A percentile compares a stretch with the other conserved stretches of the same genome.
Evolutionary conservation across 2,797 vertebrate species (phyloP).

Genomic region (Caiman crocodilus): DNA sequence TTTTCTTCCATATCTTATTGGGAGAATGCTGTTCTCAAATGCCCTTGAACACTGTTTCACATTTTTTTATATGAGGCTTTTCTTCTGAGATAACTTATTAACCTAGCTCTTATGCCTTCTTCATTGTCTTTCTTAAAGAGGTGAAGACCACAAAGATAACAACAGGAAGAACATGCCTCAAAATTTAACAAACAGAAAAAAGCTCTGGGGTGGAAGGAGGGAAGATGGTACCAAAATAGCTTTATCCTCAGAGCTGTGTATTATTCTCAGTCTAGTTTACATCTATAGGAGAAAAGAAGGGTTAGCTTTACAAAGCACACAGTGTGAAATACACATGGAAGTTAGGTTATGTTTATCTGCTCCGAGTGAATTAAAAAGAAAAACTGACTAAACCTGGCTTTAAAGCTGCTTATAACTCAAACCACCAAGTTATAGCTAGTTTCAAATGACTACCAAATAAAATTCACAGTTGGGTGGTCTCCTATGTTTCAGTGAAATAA

Average conservation of each 20-base stretch:
- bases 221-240: not conserved
- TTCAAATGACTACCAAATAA: not conserved
- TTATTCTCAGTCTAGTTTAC: not conserved
- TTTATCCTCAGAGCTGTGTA: not conserved
- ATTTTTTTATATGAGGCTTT: slow-evolving; percentile 25
- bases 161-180: not conserved
- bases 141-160: not conserved
- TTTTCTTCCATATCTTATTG: not conserved
- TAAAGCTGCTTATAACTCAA: not conserved
- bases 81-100: not conserved
- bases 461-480: not conserved
- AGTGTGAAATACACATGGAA: slow-evolving; percentile 11
- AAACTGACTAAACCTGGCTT: not conserved
- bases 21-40: not conserved
- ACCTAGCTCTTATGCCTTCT: not conserved
- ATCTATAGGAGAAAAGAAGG: not conserved
- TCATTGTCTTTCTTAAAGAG: slow-evolving; percentile 4
- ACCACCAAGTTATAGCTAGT: not conserved
- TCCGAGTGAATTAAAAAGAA: not conserved
- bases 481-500: not conserved
- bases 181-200: not conserved
- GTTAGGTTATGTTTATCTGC: slow-evolving; percentile 16
- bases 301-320: not conserved
- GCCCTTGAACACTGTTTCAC: not conserved
- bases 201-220: not conserved